These are phyloP conservation scores for Anguilla japonica DNA, from an alignment of 2,113 vertebrate species.

Conservation along the genomic window DNA sequence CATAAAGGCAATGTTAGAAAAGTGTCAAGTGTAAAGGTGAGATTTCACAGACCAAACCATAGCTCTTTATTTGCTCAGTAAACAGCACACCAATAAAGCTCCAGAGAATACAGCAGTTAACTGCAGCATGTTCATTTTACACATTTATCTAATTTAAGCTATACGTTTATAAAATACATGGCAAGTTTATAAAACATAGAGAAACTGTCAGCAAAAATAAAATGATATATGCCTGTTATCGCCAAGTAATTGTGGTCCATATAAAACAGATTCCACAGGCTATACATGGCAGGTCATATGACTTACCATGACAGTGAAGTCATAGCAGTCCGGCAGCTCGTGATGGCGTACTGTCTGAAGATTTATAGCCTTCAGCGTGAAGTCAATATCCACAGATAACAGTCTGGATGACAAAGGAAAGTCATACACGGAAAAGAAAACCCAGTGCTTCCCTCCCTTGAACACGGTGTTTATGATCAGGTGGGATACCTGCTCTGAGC, in stretches of 20 bases:
- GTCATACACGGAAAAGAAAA: not conserved
- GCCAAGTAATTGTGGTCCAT: not conserved
- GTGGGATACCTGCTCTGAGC: too few species aligned
- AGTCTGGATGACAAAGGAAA: constrained; percentile 69
- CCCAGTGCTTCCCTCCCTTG: not conserved
- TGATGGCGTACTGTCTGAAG: constrained; percentile 89
- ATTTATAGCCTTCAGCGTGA: constrained; percentile 91
- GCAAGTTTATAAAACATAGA: not conserved
- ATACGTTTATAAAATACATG: not conserved
- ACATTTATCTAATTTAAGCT: not conserved
- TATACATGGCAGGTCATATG: constrained; percentile 2
- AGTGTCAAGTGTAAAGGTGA: not conserved
- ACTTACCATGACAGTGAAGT: constrained; percentile 82
- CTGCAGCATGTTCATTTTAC: not conserved
- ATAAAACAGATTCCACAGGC: not conserved
- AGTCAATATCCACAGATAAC: constrained; percentile 77
- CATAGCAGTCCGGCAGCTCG: constrained; percentile 90
- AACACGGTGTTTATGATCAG: not conserved
- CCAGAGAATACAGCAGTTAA: not conserved
- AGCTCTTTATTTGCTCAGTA: not conserved
- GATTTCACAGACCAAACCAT: not conserved
- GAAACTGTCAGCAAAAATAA: not conserved
- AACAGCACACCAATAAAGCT: not conserved
- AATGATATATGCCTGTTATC: not conserved
- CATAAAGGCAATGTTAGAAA: not conserved